These are phyloP conservation scores for Pseudopipra pipra DNA, from an alignment of 2,113 vertebrate genomes.

Conservation along the genomic window DNA sequence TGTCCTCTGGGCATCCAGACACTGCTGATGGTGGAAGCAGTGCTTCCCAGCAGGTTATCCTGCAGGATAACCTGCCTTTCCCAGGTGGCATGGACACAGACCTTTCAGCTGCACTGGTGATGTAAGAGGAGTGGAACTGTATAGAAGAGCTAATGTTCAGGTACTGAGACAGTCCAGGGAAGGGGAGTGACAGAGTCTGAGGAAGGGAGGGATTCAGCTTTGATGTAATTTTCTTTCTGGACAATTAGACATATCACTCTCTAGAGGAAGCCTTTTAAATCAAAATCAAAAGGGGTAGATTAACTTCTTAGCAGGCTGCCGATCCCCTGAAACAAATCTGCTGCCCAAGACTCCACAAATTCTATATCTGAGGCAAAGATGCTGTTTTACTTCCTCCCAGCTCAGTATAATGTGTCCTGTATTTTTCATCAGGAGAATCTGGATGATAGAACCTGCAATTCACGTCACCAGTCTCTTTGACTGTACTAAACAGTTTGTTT, in stretches of 20 bases:
- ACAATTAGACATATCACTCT: background rate
- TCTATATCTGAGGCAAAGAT: background rate
- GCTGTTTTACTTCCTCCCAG: background rate
- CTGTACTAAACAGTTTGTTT: background rate
- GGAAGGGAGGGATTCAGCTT: rapidly evolving
- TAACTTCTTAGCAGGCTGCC: background rate
- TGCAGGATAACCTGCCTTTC: background rate
- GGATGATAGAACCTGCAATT: background rate
- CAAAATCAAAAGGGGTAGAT: background rate
- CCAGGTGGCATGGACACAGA: background rate
- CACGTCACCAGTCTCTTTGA: background rate
- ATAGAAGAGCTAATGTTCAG: background rate
- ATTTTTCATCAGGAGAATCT: background rate
- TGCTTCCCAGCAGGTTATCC: background rate
- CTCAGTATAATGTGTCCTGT: background rate
- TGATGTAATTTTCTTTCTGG: background rate
- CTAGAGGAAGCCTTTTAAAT: background rate
- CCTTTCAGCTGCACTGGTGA: background rate
- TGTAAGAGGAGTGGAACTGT: background rate
- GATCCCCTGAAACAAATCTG: background rate
- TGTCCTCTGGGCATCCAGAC: background rate
- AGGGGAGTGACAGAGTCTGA: rapidly evolving
- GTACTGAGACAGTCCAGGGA: background rate
- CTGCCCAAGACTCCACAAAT: background rate
- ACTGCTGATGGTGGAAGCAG: background rate